Evolutionary conservation across 2,888 invertebrate species (phyloP), one percentile per base, ranked within the genome.

Genomic region (Chrysolina haemoptera): DNA sequence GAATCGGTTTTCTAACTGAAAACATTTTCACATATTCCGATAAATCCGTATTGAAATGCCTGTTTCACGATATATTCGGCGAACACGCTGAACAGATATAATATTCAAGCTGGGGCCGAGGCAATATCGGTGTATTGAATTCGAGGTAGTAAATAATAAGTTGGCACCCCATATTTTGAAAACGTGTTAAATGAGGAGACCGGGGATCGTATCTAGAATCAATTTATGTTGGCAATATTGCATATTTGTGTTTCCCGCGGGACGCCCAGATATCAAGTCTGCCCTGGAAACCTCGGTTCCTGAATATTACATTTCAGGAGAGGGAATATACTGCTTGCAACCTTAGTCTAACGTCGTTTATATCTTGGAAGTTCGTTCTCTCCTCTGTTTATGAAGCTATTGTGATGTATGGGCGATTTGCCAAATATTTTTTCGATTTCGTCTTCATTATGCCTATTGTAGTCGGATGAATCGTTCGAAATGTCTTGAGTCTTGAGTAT

Each of bases 221-320:
- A 87, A 88, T 88, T 88, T 88, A 87, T 88, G 87, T 85, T 85
- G 86, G 87, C 86, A 86, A 86, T 87, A 88, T 87, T 87, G 86
- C 88, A 87, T 87, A 88, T 87, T 88, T 87, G 88, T 88, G 88
- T 85, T 84, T 86, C 88, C 87, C 87, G 81, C 79, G 86, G 82
- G 87, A 86, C 80, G 78, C 79, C 84, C 83, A 83, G 81, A 85
- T 85, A 85, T 85, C 84, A 84, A 84, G 83, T 77, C 82, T 77
- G 72, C 77, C 59, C 75, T 76, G 77, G 71, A 78, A 85, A 84
- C 84, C 83, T 82, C 82, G 79, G 83, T 82, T 76, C 67, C 43
- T 76, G 76, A 73, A 76, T 76, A 76, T 76, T 76, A 71, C 76
- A 76, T 76, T 65, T 73, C 43, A 12, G 48, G 50, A 62, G 62